phyloP scores from a whole-genome alignment of 2,888 invertebrate genomes.

The Limnephilus auricula region DNA sequence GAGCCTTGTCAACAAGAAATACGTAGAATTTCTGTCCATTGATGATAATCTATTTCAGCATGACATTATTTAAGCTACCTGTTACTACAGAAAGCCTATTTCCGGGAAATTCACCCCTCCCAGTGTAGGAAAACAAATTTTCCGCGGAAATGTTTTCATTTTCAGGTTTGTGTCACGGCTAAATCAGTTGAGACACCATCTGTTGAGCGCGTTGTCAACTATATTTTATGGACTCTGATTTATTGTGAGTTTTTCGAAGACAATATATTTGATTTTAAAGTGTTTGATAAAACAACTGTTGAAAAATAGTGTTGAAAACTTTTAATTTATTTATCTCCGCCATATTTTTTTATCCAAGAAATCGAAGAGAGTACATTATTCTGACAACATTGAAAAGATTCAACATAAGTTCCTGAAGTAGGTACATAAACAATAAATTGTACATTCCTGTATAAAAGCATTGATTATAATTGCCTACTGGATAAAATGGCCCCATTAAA shows the following conservation, averaged over 20 bases:
- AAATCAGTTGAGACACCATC: conserved; percentile 19
- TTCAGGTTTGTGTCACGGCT: not conserved
- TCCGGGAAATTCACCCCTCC: not conserved
- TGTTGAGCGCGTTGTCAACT: not conserved
- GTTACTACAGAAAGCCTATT: not conserved
- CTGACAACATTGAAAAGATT: too few species aligned
- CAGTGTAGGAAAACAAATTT: not conserved
- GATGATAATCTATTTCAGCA: not conserved
- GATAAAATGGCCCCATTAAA: too few species aligned
- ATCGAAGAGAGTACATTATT: too few species aligned
- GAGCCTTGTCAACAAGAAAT: not conserved
- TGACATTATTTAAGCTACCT: not conserved
- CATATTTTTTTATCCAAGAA: too few species aligned
- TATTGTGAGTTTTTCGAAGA: not conserved
- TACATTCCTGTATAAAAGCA: too few species aligned
- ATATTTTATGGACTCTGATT: not conserved
- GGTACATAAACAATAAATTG: too few species aligned
- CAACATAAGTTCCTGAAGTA: too few species aligned
- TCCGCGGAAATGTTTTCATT: conserved; percentile 22
- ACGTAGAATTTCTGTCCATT: not conserved
- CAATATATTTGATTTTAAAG: not conserved
- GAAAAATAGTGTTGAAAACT: too few species aligned
- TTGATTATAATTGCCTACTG: too few species aligned
- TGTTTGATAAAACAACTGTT: not conserved
- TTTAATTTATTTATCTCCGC: too few species aligned